phyloP scores from a whole-genome alignment of 37 sponge, comb jelly and placozoan species.

The Eunapius fragilis region DNA sequence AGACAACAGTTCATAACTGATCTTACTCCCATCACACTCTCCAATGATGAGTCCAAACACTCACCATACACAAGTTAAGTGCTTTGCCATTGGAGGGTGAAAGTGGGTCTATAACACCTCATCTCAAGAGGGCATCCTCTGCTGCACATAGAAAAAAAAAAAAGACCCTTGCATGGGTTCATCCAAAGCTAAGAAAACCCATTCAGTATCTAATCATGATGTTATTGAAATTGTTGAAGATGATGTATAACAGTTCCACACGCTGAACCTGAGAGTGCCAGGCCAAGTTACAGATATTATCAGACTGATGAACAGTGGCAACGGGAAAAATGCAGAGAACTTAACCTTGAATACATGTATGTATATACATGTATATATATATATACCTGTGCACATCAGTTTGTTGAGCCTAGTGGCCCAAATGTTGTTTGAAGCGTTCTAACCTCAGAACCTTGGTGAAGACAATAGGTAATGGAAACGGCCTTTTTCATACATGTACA shows the following conservation, averaged over 20 bases:
- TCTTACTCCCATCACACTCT: not conserved
- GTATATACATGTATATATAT: too few species aligned
- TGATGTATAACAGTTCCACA: constrained; percentile 1
- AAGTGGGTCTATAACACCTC: not conserved
- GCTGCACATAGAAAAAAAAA: not conserved
- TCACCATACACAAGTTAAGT: not conserved
- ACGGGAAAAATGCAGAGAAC: constrained; percentile 5
- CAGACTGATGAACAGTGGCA: constrained; percentile 37
- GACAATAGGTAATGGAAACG: not conserved
- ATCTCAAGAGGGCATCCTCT: not conserved
- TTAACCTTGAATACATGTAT: too few species aligned
- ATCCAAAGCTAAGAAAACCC: not conserved
- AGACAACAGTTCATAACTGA: not conserved
- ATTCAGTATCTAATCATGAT: not conserved
- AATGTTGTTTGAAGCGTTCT: not conserved
- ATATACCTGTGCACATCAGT: not conserved
- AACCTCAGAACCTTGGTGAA: not conserved
- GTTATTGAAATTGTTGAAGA: not conserved
- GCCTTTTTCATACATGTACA: constrained; percentile 13
- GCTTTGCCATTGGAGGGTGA: not conserved
- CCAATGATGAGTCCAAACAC: not conserved
- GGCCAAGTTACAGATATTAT: constrained; percentile 11
- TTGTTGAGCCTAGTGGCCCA: constrained; percentile 9
- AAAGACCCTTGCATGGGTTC: not conserved
- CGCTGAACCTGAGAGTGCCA: not conserved